Conservation (phyloP, 2,888 invertebrate genomes). For the Platerodrilus igneus region DNA sequence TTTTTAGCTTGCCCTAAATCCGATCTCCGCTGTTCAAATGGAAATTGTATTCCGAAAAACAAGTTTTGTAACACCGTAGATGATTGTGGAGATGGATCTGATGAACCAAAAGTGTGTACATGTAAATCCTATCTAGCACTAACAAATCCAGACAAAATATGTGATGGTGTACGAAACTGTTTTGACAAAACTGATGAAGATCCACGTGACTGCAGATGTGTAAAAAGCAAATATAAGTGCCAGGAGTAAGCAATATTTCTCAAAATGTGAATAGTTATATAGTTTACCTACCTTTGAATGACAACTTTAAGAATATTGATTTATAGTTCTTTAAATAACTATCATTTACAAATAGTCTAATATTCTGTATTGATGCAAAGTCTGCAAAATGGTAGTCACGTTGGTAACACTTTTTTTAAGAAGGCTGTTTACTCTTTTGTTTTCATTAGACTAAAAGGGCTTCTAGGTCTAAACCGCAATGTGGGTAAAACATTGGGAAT, state of each 20-base stretch:
- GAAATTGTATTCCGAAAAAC: slow-evolving; percentile 64
- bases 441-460: too few species aligned
- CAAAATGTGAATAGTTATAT: too few species aligned
- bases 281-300: neutral
- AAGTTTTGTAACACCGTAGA: slow-evolving; percentile 62
- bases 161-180: slow-evolving; percentile 74
- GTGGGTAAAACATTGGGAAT: too few species aligned
- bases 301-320: neutral
- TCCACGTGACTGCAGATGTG: slow-evolving; percentile 61
- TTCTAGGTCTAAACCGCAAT: too few species aligned
- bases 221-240: slow-evolving; percentile 51
- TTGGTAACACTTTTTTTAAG: too few species aligned
- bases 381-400: too few species aligned
- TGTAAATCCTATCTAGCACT: slow-evolving; percentile 64
- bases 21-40: slow-evolving; percentile 63
- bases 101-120: slow-evolving; percentile 62
- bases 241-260: slow-evolving; percentile 46
- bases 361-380: too few species aligned
- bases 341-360: too few species aligned
- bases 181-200: slow-evolving; percentile 73
- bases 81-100: slow-evolving; percentile 69
- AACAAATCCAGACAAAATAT: slow-evolving; percentile 65
- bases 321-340: too few species aligned
- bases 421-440: too few species aligned
- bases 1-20: slow-evolving; percentile 58